These are phyloP conservation scores for Stichopus horrens DNA, from an alignment of 53 echinoderm and acorn worm species.

Conservation along the genomic window DNA sequence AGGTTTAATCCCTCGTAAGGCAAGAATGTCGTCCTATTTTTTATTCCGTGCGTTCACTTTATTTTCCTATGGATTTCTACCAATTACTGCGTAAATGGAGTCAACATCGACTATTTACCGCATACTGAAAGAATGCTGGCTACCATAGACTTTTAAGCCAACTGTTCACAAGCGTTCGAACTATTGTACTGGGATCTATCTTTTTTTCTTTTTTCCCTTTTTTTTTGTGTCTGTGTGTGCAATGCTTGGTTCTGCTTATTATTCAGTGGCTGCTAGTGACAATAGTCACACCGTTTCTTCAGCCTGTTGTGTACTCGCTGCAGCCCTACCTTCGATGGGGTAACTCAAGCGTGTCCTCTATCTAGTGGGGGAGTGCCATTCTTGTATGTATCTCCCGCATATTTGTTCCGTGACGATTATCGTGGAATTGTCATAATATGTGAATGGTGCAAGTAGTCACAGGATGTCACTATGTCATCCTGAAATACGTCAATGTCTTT, in stretches of 20 bases:
- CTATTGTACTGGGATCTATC: too few species aligned
- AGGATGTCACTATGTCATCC: neutral
- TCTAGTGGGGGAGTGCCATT: constrained; percentile 16
- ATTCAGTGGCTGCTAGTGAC: neutral
- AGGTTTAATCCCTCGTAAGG: too few species aligned
- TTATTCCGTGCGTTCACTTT: too few species aligned
- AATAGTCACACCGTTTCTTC: neutral
- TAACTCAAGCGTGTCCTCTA: constrained; percentile 4
- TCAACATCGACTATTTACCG: neutral
- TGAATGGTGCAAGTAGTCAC: neutral
- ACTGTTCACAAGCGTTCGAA: neutral
- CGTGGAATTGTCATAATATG: neutral
- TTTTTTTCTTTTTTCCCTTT: too few species aligned
- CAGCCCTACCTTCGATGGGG: constrained; percentile 4
- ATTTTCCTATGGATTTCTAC: neutral
- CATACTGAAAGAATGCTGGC: neutral
- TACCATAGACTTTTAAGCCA: neutral
- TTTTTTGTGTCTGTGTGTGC: neutral
- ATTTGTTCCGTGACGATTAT: constrained; percentile 16
- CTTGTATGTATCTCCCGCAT: neutral
- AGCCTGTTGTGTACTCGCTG: neutral
- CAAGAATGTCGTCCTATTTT: too few species aligned
- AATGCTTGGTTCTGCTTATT: neutral
- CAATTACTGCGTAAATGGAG: neutral
- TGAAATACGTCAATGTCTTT: too few species aligned